Base-by-base conservation (phyloP, 2,113 vertebrate species). In the Crotalus viridis region DNA sequence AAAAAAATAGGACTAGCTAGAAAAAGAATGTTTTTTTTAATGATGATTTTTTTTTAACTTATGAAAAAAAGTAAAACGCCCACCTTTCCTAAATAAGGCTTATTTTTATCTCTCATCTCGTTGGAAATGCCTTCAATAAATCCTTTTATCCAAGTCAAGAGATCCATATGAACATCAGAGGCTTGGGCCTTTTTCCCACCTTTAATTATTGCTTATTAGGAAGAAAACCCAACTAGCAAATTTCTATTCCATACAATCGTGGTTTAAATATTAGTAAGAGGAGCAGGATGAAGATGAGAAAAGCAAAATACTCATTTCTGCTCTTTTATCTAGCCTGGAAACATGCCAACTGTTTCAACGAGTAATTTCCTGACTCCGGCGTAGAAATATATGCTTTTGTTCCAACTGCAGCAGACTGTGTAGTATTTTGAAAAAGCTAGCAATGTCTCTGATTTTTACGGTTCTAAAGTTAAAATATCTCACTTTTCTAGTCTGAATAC, bases 171-270 rank as follows among this genome's bases (percentile, higher is more conserved):
- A 43, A 52, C 51, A 90, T 24, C 7, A 90, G 81, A 59, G 3
- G 5, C 10, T 81, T 59, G 2, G 94, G 92, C 93, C 96, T 96
- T 94, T 52, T 91, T 13, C 10, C 2, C 93, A 3, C 57, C 2
- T 26, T 94, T 95, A 95, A 48, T 96, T 97, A 97, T 97, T 97
- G 96, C 95, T 93, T 95, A 94, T 96, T 94, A 96, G 95, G 96
- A 1, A 2, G 21, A 94, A 95, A 95, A 33, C 10, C 28, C 12
- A 69, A 15, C 61, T 13, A 15, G 61, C 61, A 4, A n/a, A 4
- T 69, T n/a, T n/a, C 61, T 64, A n/a, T 64, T 64, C 61, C 0
- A 10, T 69, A 13, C 22, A 59, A 59, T 10, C 3, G n/a, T 87
- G 48, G 26, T 13, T 51, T 69, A 51, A 51, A 87, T 13, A 52